phyloP scores from a whole-genome alignment of 2,797 vertebrate genomes.

The Microcaecilia unicolor region DNA sequence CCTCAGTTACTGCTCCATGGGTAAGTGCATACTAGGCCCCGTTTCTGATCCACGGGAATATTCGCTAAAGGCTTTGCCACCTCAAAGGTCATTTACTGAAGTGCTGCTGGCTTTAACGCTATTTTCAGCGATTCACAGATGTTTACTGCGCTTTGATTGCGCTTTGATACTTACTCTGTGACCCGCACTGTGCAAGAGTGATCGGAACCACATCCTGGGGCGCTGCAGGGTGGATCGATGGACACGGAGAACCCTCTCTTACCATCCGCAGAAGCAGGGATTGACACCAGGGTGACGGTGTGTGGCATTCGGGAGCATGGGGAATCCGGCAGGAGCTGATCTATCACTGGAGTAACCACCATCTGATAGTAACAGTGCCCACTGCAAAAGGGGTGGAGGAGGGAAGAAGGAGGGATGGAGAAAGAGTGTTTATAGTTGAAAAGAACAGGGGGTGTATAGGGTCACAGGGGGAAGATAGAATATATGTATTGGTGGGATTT shows the following conservation, averaged over 20 bases:
- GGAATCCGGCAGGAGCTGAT: constrained; percentile 72
- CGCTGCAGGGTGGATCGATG: constrained; percentile 72
- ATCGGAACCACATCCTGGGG: constrained; percentile 63
- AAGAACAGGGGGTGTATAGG: no score
- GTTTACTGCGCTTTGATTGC: no score
- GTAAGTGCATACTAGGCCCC: no score
- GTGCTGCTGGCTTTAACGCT: no score
- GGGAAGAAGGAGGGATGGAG: background rate
- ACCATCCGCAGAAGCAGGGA: constrained; percentile 77
- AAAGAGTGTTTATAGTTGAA: rapidly evolving
- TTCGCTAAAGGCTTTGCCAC: no score
- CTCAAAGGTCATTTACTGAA: no score
- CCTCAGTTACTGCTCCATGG: no score
- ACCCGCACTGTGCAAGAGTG: constrained; percentile 78
- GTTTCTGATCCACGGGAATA: no score
- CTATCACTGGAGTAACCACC: constrained; percentile 78
- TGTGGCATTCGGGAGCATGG: constrained; percentile 83
- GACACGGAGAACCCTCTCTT: constrained; percentile 85
- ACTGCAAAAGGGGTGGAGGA: constrained; percentile 34
- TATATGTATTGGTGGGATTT: background rate
- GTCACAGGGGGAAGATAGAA: background rate
- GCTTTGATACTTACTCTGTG: constrained; percentile 72
- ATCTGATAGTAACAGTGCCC: constrained; percentile 93
- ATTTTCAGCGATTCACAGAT: no score
- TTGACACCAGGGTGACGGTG: constrained; percentile 91